These are phyloP conservation scores for Enteromius thamalakanensis DNA, from an alignment of 2,797 vertebrate species.

Conservation along the genomic window DNA sequence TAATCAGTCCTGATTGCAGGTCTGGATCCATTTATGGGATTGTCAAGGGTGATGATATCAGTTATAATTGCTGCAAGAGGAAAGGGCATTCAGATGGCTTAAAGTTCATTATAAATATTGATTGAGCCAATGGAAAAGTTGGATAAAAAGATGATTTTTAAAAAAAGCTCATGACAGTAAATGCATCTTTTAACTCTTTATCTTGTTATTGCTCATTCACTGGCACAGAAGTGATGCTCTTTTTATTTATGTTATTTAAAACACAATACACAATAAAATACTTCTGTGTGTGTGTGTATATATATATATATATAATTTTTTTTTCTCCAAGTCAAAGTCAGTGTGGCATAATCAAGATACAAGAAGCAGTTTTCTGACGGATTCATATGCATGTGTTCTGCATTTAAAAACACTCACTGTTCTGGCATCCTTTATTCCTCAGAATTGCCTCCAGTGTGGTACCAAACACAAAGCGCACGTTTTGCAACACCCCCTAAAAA, in stretches of 20 bases:
- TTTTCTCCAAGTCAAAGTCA: background rate
- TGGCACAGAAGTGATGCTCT: background rate
- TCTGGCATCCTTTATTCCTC: slow-evolving; percentile 96
- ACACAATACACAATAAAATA: background rate
- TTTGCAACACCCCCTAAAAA: slow-evolving; percentile 93
- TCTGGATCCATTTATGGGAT: slow-evolving; percentile 90
- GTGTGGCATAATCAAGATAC: background rate
- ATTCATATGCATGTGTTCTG: background rate
- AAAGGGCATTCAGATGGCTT: slow-evolving; percentile 12
- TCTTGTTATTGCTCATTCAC: background rate
- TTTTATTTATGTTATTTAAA: background rate
- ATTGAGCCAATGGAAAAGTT: slow-evolving; percentile 34
- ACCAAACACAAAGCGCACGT: slow-evolving; percentile 96
- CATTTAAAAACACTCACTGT: slow-evolving; percentile 81
- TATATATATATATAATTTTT: background rate
- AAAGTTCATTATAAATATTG: slow-evolving; percentile 23
- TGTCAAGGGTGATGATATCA: slow-evolving; percentile 86
- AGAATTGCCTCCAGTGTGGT: slow-evolving; percentile 92
- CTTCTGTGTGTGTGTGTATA: too few species aligned
- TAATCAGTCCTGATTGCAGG: slow-evolving; percentile 96
- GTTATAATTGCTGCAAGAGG: slow-evolving; percentile 71
- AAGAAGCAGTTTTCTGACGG: background rate
- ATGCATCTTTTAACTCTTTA: background rate
- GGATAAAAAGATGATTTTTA: background rate
- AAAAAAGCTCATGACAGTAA: background rate